Evolutionary conservation across 2,113 vertebrate species (phyloP).

Genomic region (Xenotilapia longispinis): DNA sequence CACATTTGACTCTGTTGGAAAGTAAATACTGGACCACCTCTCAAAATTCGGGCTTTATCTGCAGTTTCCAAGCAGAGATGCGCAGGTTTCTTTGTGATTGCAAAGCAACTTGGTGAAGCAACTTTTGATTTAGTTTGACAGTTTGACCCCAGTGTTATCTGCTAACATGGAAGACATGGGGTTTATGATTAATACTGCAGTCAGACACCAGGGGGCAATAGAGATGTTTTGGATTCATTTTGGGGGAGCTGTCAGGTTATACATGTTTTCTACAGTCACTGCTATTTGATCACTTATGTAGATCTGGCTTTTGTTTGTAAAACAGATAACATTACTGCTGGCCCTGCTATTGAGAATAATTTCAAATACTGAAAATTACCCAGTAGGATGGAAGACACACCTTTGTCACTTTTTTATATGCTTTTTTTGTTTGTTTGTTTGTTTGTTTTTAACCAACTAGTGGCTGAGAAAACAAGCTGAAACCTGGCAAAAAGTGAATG

Average conservation of each 20-base stretch:
- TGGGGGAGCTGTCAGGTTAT: background rate
- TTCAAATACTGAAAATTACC: background rate
- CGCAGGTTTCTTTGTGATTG: background rate
- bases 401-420: background rate
- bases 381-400: background rate
- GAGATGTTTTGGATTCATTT: background rate
- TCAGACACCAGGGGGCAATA: background rate
- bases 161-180: background rate
- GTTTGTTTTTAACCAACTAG: slow-evolving; percentile 49
- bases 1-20: background rate
- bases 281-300: background rate
- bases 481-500: slow-evolving; percentile 64
- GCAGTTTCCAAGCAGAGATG: background rate
- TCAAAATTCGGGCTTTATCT: background rate
- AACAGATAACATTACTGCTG: background rate
- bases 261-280: background rate
- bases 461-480: slow-evolving; percentile 91
- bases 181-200: background rate
- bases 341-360: background rate
- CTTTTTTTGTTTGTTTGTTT: background rate
- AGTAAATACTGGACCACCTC: background rate
- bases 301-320: background rate
- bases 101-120: background rate
- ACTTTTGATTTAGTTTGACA: background rate
- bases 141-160: background rate